phyloP scores from a whole-genome alignment of 2,888 invertebrate genomes.

The Flexamia atlantica region DNA sequence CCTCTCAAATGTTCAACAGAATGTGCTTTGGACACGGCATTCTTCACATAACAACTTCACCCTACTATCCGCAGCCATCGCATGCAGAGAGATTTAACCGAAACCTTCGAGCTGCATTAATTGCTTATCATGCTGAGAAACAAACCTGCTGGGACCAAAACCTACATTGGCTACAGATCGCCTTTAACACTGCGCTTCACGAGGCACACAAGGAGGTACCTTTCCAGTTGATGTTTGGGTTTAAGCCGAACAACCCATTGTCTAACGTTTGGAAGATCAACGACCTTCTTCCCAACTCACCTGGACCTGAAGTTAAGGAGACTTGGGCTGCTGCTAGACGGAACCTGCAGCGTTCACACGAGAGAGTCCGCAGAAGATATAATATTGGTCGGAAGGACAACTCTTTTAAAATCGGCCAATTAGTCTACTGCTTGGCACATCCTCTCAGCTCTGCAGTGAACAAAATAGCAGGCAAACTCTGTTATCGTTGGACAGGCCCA shows the following conservation, averaged over 20 bases:
- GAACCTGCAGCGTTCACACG: neutral
- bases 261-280: slow-evolving; percentile 7
- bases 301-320: neutral
- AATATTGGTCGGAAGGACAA: neutral
- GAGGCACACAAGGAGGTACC: slow-evolving; percentile 1
- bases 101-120: neutral
- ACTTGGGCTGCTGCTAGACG: neutral
- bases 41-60: slow-evolving; percentile 8
- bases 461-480: neutral
- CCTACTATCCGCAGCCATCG: slow-evolving; percentile 6
- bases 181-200: slow-evolving; percentile 13
- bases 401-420: slow-evolving; percentile 18
- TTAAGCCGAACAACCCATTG: slow-evolving; percentile 11
- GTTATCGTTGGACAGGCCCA: neutral
- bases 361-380: neutral
- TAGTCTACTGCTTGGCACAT: slow-evolving; percentile 25
- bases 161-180: slow-evolving; percentile 3
- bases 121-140: neutral
- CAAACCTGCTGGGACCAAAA: slow-evolving; percentile 23
- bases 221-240: slow-evolving; percentile 23
- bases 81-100: slow-evolving; percentile 10
- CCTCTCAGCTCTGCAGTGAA: neutral
- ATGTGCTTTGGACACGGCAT: slow-evolving; percentile 28
- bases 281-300: neutral
- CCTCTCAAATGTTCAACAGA: neutral